Evolutionary conservation across 2,888 invertebrate species (phyloP).

Genomic region (Xylocampa areola): DNA sequence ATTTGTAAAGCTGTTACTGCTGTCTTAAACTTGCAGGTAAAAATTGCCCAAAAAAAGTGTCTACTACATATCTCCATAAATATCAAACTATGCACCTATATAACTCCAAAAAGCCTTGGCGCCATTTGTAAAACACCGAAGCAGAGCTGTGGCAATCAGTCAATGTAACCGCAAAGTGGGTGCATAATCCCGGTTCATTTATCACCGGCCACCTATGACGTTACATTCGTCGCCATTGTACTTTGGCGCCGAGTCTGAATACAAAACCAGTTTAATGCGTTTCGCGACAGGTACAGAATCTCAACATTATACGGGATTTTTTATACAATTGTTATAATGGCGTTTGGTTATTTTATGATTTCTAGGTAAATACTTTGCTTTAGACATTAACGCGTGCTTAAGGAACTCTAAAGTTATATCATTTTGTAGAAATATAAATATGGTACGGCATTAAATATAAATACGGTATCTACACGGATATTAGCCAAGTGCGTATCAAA

Average conservation of each 20-base stretch:
- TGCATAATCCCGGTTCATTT: conserved; percentile 62
- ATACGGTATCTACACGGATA: no score
- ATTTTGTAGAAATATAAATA: no score
- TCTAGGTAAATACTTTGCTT: background rate
- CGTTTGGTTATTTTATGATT: conserved; percentile 3
- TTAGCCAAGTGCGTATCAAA: no score
- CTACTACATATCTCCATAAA: no score
- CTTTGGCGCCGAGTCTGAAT: conserved; percentile 58
- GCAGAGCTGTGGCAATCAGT: conserved; percentile 45
- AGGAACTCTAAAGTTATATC: no score
- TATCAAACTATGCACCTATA: no score
- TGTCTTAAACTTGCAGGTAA: no score
- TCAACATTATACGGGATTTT: conserved; percentile 53
- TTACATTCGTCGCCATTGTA: conserved; percentile 72
- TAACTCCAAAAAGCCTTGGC: no score
- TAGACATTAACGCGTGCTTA: no score
- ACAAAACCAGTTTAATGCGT: conserved; percentile 47
- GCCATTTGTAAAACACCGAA: conserved; percentile 43
- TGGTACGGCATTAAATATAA: no score
- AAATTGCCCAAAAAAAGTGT: no score
- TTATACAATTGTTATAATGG: conserved; percentile 16
- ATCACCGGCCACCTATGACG: conserved; percentile 70
- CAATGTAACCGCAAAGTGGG: conserved; percentile 49
- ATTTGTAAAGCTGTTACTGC: no score
- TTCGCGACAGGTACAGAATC: conserved; percentile 68